A percentile compares a stretch with the other conserved stretches of the same genome.
Evolutionary conservation across 92 coral and sea anemone genomes (phyloP).

Genomic region (Phenganax stokvisi): DNA sequence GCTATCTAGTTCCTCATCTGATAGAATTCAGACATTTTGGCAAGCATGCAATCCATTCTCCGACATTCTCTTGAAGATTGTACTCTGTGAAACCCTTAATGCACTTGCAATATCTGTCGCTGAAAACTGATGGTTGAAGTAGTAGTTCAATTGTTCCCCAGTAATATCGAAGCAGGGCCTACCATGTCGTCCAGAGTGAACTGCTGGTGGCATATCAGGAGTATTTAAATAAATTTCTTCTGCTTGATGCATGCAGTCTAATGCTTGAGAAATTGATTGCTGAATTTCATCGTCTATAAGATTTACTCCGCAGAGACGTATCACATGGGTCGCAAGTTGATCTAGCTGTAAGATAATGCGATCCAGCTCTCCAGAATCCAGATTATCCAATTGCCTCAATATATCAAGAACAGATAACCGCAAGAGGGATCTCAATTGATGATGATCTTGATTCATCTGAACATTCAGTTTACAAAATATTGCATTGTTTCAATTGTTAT

Average conservation of each 20-base stretch:
- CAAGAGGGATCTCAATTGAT: constrained; percentile 30
- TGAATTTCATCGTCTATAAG: constrained; percentile 44
- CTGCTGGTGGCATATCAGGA: constrained; percentile 38
- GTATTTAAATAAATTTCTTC: constrained; percentile 39
- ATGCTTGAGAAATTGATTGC: constrained; percentile 37
- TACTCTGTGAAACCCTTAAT: constrained; percentile 50
- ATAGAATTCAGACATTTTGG: constrained; percentile 28
- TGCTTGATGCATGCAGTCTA: constrained; percentile 30
- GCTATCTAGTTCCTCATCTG: constrained; percentile 51
- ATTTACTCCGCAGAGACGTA: constrained; percentile 47
- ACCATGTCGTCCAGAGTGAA: constrained; percentile 42
- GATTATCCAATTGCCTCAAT: constrained; percentile 38
- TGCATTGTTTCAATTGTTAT: too few relatives aligned
- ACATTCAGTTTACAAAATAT: too few relatives aligned
- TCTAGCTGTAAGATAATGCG: constrained; percentile 40
- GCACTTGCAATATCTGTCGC: constrained; percentile 50
- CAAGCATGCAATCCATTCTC: constrained; percentile 39
- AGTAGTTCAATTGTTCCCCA: constrained; percentile 36
- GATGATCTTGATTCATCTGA: constrained; percentile 1
- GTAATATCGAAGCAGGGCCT: constrained; percentile 42
- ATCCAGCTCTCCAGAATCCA: constrained; percentile 45
- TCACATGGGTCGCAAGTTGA: constrained; percentile 47
- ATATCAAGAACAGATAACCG: constrained; percentile 45
- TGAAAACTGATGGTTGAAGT: constrained; percentile 35
- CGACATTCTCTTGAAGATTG: constrained; percentile 44